Percentiles rank a stretch among this genome's conserved stretches.
These are phyloP conservation scores for Upupa epops DNA, from an alignment of 2,113 vertebrate species.

Conservation along the genomic window DNA sequence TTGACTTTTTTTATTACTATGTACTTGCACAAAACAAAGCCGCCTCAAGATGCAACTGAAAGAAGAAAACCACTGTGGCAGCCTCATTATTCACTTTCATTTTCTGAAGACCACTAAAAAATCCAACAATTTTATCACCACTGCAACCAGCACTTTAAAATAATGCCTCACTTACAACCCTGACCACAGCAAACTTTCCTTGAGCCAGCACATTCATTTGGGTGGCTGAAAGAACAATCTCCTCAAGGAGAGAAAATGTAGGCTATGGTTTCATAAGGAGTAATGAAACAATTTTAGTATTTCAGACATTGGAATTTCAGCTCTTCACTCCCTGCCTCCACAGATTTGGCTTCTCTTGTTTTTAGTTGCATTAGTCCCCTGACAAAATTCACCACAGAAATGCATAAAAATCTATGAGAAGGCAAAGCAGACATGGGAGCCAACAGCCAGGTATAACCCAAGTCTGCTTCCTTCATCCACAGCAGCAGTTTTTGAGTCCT, in stretches of 20 bases:
- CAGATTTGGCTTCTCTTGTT: background rate
- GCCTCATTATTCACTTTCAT: background rate
- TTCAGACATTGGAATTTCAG: background rate
- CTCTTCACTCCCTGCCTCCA: accelerated
- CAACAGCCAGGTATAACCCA: background rate
- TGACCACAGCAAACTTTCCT: background rate
- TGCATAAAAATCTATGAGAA: background rate
- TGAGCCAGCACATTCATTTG: background rate
- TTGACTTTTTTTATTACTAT: background rate
- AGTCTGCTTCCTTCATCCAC: background rate
- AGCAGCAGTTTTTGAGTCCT: background rate
- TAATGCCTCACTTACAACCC: accelerated
- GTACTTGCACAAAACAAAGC: background rate
- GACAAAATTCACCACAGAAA: background rate
- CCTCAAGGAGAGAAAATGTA: background rate
- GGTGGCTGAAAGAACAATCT: background rate
- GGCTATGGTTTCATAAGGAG: background rate
- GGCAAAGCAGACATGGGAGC: background rate
- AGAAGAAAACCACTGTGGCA: background rate
- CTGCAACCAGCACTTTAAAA: background rate
- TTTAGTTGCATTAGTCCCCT: background rate
- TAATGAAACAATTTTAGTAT: background rate
- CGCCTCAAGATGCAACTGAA: background rate
- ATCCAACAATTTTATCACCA: background rate
- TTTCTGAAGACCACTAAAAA: background rate